Evolutionary conservation across 2,888 invertebrate species (phyloP).

Genomic region (Palloptera scutellata): DNA sequence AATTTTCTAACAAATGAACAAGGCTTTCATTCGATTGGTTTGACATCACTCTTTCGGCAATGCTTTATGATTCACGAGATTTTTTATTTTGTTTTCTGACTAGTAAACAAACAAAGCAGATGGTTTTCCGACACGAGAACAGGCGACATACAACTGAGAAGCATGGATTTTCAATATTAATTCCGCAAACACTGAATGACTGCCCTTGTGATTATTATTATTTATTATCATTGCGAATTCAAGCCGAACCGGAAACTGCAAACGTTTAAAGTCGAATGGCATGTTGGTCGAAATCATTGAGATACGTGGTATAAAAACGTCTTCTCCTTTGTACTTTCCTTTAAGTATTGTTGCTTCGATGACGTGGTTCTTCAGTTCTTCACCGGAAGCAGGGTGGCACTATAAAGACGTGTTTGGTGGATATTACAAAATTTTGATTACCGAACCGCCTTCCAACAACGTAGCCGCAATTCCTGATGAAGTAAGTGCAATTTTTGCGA

Average conservation of each 20-base stretch:
- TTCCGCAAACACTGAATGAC: conserved; percentile 25
- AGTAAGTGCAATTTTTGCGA: not conserved
- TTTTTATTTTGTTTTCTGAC: too few relatives aligned
- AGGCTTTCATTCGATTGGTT: too few relatives aligned
- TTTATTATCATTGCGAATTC: conserved; percentile 33
- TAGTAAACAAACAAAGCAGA: too few relatives aligned
- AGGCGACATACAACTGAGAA: too few relatives aligned
- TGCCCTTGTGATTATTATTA: conserved; percentile 36
- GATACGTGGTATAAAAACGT: conserved; percentile 29
- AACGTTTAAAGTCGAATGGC: conserved; percentile 30
- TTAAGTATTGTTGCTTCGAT: conserved; percentile 34
- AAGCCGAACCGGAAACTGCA: conserved; percentile 32
- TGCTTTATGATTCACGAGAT: too few relatives aligned
- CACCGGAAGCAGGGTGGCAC: conserved; percentile 27
- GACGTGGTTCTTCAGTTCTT: conserved; percentile 30
- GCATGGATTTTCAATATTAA: conserved; percentile 25
- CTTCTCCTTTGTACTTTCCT: conserved; percentile 31
- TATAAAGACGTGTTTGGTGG: conserved; percentile 31
- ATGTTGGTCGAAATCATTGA: conserved; percentile 28
- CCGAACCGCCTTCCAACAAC: conserved; percentile 13
- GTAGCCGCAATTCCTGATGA: not conserved
- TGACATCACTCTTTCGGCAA: too few relatives aligned
- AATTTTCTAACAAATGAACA: too few relatives aligned
- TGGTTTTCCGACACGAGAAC: too few relatives aligned
- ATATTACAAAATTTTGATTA: conserved; percentile 33